Conservation (phyloP, 2,797 vertebrate species). For the Morelia viridis region DNA sequence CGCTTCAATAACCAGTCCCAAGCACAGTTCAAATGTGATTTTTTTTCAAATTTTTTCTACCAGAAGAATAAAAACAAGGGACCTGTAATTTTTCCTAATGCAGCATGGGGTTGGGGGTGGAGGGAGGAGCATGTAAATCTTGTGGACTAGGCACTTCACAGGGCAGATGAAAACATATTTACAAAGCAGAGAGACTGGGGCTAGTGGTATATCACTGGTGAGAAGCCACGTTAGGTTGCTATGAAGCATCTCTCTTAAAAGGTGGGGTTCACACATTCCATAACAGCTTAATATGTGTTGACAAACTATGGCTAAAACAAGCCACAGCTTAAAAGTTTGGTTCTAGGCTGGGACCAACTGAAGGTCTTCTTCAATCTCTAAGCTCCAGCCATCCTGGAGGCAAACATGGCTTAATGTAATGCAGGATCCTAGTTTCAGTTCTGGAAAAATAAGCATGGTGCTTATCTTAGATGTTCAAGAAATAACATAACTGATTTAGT, state of each 20-base stretch:
- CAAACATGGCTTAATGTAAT: neutral
- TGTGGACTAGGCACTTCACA: neutral
- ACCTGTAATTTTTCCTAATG: neutral
- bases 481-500: neutral
- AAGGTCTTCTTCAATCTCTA: neutral
- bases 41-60: no score
- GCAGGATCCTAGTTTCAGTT: neutral
- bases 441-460: neutral
- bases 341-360: neutral
- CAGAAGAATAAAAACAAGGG: neutral
- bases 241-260: neutral
- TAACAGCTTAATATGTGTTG: neutral
- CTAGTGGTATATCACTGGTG: neutral
- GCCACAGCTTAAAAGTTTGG: neutral
- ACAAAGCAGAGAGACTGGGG: neutral
- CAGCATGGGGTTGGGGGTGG: neutral
- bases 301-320: neutral
- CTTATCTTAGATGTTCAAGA: neutral
- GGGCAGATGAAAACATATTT: neutral
- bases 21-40: no score
- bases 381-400: neutral
- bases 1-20: neutral
- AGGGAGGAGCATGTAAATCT: neutral
- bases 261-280: neutral
- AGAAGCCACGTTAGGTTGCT: neutral